phyloP scores from a whole-genome alignment of 1,140 invertebrate genomes.

The Teleopsis dalmanni region DNA sequence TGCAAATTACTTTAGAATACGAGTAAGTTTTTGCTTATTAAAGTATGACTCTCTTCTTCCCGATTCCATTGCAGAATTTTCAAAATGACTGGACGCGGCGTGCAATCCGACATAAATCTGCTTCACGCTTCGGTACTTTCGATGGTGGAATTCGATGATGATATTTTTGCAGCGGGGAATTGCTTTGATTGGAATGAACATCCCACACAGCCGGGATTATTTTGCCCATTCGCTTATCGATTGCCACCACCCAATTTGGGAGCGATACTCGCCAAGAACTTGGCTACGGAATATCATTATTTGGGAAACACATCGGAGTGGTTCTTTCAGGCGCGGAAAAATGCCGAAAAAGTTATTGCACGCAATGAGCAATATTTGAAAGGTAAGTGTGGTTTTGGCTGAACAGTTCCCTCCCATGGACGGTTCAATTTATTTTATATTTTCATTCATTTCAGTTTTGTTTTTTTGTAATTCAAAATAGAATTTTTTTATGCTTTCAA shows the following conservation, averaged over 20 bases:
- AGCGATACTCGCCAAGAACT: conserved; percentile 79
- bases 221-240: conserved; percentile 87
- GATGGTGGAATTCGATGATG: conserved; percentile 89
- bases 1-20: too few species aligned
- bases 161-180: conserved; percentile 85
- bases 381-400: conserved; percentile 59
- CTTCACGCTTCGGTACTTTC: conserved; percentile 81
- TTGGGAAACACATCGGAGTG: conserved; percentile 85
- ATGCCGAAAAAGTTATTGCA: conserved; percentile 77
- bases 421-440: neutral
- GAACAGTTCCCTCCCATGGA: too few species aligned
- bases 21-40: too few species aligned
- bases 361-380: conserved; percentile 72
- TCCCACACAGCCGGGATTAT: conserved; percentile 60
- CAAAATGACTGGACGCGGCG: conserved; percentile 73
- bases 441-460: neutral
- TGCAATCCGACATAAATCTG: conserved; percentile 77
- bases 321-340: conserved; percentile 87
- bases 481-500: neutral
- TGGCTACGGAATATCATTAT: conserved; percentile 88
- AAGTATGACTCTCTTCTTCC: too few species aligned
- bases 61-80: conserved; percentile 55
- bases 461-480: neutral
- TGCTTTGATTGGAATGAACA: conserved; percentile 83
- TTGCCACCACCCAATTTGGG: conserved; percentile 65